Evolutionary conservation across 2,113 vertebrate genomes (phyloP).

Genomic region (Rallus limicola): DNA sequence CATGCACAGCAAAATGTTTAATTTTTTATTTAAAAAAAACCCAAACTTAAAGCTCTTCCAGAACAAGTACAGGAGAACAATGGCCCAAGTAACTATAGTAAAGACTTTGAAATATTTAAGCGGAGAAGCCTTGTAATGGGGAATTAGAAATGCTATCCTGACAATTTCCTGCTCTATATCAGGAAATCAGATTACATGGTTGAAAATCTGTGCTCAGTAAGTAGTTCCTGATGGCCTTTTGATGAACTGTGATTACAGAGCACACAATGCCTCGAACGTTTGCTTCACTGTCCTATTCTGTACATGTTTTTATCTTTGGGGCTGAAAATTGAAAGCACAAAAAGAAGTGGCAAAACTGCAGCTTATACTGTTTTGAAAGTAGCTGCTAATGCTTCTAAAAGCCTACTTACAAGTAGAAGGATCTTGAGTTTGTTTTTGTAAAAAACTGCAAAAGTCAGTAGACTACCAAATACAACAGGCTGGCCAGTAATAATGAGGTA

Average conservation of each 20-base stretch:
- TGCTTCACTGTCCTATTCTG: not conserved
- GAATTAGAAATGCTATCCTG: not conserved
- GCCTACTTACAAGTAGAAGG: not conserved
- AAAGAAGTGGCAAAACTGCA: not conserved
- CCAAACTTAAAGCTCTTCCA: not conserved
- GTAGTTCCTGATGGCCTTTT: not conserved
- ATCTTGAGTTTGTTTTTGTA: too few relatives aligned
- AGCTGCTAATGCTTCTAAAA: not conserved
- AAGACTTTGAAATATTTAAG: not conserved
- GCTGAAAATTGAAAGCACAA: not conserved
- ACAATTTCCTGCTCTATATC: not conserved
- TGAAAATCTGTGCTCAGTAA: not conserved
- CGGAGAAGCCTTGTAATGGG: not conserved
- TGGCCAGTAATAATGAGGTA: not conserved
- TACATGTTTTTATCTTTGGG: not conserved
- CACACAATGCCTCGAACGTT: not conserved
- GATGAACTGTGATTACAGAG: not conserved
- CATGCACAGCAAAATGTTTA: not conserved
- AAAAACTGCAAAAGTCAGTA: not conserved
- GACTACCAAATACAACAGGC: not conserved
- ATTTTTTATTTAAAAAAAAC: not conserved
- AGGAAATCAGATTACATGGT: not conserved
- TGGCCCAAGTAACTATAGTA: not conserved
- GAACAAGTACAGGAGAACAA: not conserved
- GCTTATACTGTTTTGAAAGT: not conserved